Conservation (phyloP, 1,140 invertebrate genomes). For the Drosophila sproati region DNA sequence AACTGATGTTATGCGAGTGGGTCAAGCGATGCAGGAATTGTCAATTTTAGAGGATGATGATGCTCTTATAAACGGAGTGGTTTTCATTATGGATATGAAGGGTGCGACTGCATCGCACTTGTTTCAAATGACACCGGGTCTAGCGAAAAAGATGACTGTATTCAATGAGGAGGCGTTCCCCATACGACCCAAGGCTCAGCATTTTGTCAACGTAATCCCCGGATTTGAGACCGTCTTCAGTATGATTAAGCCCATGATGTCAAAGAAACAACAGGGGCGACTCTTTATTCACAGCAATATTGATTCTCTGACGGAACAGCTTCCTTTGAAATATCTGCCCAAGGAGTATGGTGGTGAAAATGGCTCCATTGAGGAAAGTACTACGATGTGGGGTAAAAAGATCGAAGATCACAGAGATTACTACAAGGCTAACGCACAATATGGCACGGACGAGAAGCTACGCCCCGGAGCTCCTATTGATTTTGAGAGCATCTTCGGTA, state of each 20-base stretch:
- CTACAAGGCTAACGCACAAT: constrained; percentile 86
- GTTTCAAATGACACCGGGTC: constrained; percentile 84
- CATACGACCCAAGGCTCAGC: constrained; percentile 85
- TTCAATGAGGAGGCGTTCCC: constrained; percentile 86
- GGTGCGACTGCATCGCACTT: constrained; percentile 84
- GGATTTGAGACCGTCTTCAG: constrained; percentile 86
- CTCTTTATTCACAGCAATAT: constrained; percentile 86
- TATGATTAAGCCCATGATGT: constrained; percentile 85
- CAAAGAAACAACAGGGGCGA: constrained; percentile 85
- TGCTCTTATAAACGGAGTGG: constrained; percentile 84
- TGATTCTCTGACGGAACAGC: constrained; percentile 83
- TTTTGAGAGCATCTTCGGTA: constrained; percentile 82
- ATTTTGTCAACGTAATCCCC: constrained; percentile 85
- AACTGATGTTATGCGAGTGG: constrained; percentile 59
- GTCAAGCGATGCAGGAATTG: constrained; percentile 60
- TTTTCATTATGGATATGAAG: constrained; percentile 85
- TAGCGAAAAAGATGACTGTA: constrained; percentile 85
- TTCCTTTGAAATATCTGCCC: constrained; percentile 86
- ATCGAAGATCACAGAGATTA: constrained; percentile 86
- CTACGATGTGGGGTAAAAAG: constrained; percentile 86
- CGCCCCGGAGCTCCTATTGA: constrained; percentile 87
- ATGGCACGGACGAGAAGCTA: constrained; percentile 86
- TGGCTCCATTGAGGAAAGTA: constrained; percentile 83
- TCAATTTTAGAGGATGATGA: constrained; percentile 85
- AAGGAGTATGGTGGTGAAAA: constrained; percentile 87